Evolutionary conservation across 2,888 invertebrate species (phyloP).

Genomic region (Mactromeris polynyma): DNA sequence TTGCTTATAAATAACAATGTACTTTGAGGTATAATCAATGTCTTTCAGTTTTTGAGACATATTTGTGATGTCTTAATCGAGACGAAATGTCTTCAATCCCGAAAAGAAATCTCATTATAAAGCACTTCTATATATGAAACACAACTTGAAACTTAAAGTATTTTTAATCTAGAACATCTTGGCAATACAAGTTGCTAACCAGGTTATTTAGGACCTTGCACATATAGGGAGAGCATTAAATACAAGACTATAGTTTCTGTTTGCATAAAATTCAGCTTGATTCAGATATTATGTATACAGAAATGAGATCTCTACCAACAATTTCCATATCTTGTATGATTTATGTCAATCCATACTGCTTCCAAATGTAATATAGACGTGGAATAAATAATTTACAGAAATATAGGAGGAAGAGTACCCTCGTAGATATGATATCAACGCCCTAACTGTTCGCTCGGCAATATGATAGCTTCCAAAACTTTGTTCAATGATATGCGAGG

Average conservation of each 20-base stretch:
- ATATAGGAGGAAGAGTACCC: not conserved
- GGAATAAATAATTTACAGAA: conserved; percentile 8
- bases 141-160: too few species aligned
- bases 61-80: too few species aligned
- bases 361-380: conserved; percentile 8
- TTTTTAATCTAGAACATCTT: too few species aligned
- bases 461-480: not conserved
- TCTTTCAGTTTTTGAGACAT: too few species aligned
- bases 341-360: conserved; percentile 1
- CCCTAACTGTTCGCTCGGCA: not conserved
- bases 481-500: not conserved
- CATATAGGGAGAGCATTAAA: not conserved
- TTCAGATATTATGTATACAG: not conserved
- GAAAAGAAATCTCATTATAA: too few species aligned
- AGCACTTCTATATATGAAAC: too few species aligned
- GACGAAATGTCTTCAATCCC: too few species aligned
- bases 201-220: not conserved
- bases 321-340: not conserved
- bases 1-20: too few species aligned
- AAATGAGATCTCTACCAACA: not conserved
- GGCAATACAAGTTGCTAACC: not conserved
- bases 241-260: not conserved
- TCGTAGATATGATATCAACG: not conserved
- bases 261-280: not conserved
- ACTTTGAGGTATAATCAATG: too few species aligned